phyloP scores from a whole-genome alignment of 2,797 vertebrate species.

The Enteromius trimaculatus region DNA sequence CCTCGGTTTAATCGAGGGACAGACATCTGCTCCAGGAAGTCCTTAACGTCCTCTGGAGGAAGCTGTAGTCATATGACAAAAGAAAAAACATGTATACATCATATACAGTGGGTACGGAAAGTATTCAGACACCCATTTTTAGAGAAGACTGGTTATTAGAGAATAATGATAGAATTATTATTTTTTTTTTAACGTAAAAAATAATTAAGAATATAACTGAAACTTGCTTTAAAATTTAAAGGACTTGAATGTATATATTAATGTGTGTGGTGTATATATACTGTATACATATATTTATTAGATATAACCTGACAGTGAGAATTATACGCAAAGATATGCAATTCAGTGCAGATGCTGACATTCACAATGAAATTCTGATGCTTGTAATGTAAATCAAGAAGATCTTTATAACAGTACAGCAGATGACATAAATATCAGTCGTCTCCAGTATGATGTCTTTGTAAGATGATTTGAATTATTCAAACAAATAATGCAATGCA shows the following conservation, averaged over 20 bases:
- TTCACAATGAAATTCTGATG: background rate
- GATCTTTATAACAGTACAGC: background rate
- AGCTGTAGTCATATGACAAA: slow-evolving; percentile 76
- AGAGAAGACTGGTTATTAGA: too few relatives aligned
- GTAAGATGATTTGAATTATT: background rate
- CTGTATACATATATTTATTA: too few relatives aligned
- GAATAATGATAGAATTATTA: too few relatives aligned
- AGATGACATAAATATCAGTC: too few relatives aligned
- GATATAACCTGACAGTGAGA: background rate
- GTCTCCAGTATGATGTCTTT: background rate
- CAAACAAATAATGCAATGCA: background rate
- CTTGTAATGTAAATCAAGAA: background rate
- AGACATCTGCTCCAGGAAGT: slow-evolving; percentile 96
- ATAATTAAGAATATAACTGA: too few relatives aligned
- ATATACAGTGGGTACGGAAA: too few relatives aligned
- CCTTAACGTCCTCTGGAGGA: slow-evolving; percentile 96
- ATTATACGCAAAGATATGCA: background rate
- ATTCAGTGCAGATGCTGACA: background rate
- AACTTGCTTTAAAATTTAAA: too few relatives aligned
- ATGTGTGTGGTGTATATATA: background rate
- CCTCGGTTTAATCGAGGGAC: slow-evolving; percentile 90
- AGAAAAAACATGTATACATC: slow-evolving; percentile 14
- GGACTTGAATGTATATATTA: too few relatives aligned
- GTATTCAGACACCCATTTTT: too few relatives aligned
- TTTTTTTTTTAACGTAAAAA: too few relatives aligned